Evolutionary conservation across 2,888 invertebrate species (phyloP).

Genomic region (Metopia argyrocephala): DNA sequence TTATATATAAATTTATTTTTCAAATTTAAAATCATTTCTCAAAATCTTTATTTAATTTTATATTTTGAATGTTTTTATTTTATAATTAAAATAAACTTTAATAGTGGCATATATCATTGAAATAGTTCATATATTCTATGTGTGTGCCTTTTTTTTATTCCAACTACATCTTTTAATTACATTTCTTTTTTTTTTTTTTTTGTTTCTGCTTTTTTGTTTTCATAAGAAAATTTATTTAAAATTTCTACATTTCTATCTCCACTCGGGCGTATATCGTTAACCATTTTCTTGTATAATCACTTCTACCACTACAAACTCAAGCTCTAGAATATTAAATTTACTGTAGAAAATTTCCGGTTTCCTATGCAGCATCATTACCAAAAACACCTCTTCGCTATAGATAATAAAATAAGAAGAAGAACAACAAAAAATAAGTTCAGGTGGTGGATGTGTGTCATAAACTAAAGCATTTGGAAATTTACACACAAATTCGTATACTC

Average conservation of each 20-base stretch:
- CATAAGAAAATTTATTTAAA: slow-evolving; percentile 49
- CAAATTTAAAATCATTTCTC: no score
- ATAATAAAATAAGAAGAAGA: slow-evolving; percentile 21
- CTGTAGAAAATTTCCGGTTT: slow-evolving; percentile 64
- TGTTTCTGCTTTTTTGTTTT: no score
- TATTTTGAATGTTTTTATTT: background rate
- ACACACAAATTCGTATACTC: slow-evolving; percentile 34
- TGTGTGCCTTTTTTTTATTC: no score
- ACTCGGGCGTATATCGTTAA: background rate
- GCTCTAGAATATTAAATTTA: slow-evolving; percentile 58
- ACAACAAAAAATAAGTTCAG: slow-evolving; percentile 1
- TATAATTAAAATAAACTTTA: background rate
- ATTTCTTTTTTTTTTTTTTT: slow-evolving; percentile 28
- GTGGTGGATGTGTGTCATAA: slow-evolving; percentile 48
- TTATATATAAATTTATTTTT: no score
- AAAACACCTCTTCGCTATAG: slow-evolving; percentile 50
- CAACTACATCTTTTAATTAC: slow-evolving; percentile 52
- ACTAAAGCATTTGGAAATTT: slow-evolving; percentile 14
- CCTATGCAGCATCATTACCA: slow-evolving; percentile 61
- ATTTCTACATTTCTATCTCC: slow-evolving; percentile 48
- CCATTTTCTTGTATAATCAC: slow-evolving; percentile 19
- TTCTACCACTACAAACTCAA: background rate
- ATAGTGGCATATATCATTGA: background rate
- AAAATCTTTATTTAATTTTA: background rate
- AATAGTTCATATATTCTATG: no score